Base-by-base conservation (phyloP, 2,888 invertebrate species). In the Hirtodrosophila alboralis region DNA sequence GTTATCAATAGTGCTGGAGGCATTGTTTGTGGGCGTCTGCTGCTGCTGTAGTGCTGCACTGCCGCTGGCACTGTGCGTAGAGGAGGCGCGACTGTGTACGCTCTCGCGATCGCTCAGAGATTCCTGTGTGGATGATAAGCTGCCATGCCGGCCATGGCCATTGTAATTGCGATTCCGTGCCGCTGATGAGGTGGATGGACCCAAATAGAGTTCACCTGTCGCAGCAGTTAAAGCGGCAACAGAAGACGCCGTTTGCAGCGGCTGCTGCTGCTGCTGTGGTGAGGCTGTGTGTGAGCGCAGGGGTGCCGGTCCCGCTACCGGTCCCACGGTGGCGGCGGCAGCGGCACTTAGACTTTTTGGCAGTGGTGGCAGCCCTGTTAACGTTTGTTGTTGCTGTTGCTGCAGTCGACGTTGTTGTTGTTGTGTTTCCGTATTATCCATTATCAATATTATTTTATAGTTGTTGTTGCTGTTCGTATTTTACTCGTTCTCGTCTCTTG, bases 291-390 rank as follows among this genome's bases (percentile, higher is more conserved):
- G 72, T 5, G 85, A 78, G 12, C 75, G 75, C 10, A 63, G n/a
- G 30, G 51, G 68, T 23, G 26, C 23, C 14, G 34, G 33, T 10
- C 26, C 52, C 8, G 60, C 3, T 5, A 18, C 2, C 18, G 7
- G 31, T 0, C 36, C 63, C 23, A 67, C 53, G 14, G 58, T 44
- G 5, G 58, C 45, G 5, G 66, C 66, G 3, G 86, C 93, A 87
- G 95, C 95, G 48, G 95, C 95, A 88, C 96, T 96, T 18, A 97
- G 92, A 86, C 96, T 96, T 91, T 96, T 96, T 43, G 97, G 97
- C 83, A 97, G 91, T 14, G 97, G 96, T 45, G 97, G 97, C 85
- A 97, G 90, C 45, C 96, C 96, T 88, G 63, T 59, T 64, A 83
- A 48, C 26, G 67, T 28, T 34, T 58, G 59, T 16, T 71, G 83